Base-by-base conservation (phyloP, 2,113 vertebrate genomes). In the Plecturocebus donacophilus region DNA sequence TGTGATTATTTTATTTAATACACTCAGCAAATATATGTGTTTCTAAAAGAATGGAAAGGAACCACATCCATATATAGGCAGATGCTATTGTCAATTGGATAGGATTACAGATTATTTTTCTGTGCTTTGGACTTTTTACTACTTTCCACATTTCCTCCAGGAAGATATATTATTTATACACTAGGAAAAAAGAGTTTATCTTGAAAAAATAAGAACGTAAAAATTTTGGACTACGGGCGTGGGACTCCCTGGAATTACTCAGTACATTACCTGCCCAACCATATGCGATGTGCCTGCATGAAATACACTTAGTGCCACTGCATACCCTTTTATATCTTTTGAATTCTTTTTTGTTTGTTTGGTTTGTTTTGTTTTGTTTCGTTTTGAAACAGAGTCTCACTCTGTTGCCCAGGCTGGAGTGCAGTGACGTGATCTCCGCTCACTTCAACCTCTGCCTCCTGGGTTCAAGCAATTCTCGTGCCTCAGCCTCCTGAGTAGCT, bases 31-130 rank as follows among this genome's bases (percentile, higher is more conserved):
- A 92, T 61, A 27, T 8, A 86, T 90, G 10, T 87, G 87, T 87
- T 94, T 90, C 92, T 76, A 27, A 87, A 90, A 84, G 38, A 94
- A 82, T 83, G 77, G 61, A 89, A 81, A 97, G 66, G 56, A 95
- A 84, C 70, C 14, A 8, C 54, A 76, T 90, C 64, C 76, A 94
- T 95, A 76, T 35, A 17, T n/a, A 76, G 87, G 40, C 83, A 94
- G 75, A 94, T 76, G 49, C 52, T 81, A 88, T 54, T 3, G 0
- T n/a, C 90, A 71, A 52, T 76, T 96, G 85, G 71, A 79, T 92
- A 45, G 9, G 14, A 97, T 64, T 56, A 45, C 16, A 83, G 80
- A 56, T 92, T 49, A 87, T 94, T 92, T 96, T 83, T 92, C 49
- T 14, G 1, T 76, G 16, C 14, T 87, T 85, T 97, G 76, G 54